Evolutionary conservation across 2,888 invertebrate species (phyloP), one percentile per base, ranked within the genome.

Genomic region (Apamea anceps): DNA sequence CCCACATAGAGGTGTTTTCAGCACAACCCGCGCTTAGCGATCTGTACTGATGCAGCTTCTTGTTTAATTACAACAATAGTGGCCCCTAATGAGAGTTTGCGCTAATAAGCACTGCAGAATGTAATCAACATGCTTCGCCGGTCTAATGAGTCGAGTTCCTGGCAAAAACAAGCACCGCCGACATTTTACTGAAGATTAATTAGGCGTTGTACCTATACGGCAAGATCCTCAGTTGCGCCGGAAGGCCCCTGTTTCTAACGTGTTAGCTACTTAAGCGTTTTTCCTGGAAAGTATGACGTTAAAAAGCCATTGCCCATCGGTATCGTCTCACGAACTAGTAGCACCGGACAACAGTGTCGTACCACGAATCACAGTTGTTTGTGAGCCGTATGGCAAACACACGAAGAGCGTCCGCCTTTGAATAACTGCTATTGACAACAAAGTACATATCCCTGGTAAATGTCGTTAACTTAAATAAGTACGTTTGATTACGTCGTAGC

Each of bases 31-130:
- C 82, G 84, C 89, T 90, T 89, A 83, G 85, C 91, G 91, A 92
- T 91, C 92, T 91, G 92, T 93, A 93, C 93, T 92, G 93, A 93
- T 93, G 93, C 94, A 94, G 94, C 94, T 94, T 94, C 95, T 95
- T 95, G 96, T 96, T 96, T 96, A 97, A 96, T 97, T 96, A 96
- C 96, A 96, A 97, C 96, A 97, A 96, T 96, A 96, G 96, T 96
- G 94, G 95, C 94, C 95, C 95, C 96, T 97, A 96, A 96, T 96
- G 96, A 96, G 96, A 96, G 95, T 96, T 96, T 96, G 96, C 96
- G 95, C 95, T 97, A 96, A 96, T 96, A 97, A 96, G 96, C 95
- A 94, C 96, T 95, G 95, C 96, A 96, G 95, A 97, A 96, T 96
- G 96, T 96, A 96, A 96, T 96, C 96, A 96, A 96, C 96, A 95